Evolutionary conservation across 2,797 vertebrate species (phyloP).

Genomic region (Poliocrania exsul): DNA sequence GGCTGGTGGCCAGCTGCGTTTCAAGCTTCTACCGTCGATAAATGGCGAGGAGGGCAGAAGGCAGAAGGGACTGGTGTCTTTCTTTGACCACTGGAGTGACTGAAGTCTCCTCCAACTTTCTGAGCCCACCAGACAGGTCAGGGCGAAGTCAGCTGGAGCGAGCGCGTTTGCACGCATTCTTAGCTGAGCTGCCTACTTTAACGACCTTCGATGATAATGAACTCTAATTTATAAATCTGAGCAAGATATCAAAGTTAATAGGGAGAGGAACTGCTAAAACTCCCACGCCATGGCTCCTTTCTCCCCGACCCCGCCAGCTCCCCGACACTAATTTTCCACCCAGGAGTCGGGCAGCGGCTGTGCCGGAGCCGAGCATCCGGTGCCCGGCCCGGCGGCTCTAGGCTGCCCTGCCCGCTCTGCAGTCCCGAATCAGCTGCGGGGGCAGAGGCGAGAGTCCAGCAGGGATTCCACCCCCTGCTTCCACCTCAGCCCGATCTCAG

Average conservation of each 20-base stretch:
- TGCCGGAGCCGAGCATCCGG: background rate
- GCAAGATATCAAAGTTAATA: background rate
- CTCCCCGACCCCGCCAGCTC: background rate
- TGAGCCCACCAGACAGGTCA: background rate
- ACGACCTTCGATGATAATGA: slow-evolving; percentile 9
- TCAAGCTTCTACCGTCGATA: background rate
- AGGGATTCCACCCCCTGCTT: background rate
- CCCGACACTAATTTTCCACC: accelerated
- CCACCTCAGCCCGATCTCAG: background rate
- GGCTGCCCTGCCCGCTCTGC: background rate
- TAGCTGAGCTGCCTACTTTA: background rate
- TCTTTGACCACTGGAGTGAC: background rate
- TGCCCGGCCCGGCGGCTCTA: background rate
- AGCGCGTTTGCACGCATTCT: background rate
- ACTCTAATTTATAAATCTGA: slow-evolving; percentile 25
- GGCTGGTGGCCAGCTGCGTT: background rate
- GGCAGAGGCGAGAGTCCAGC: background rate
- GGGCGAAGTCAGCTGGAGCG: slow-evolving; percentile 6
- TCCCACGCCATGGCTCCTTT: accelerated
- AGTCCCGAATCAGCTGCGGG: background rate
- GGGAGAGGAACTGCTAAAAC: background rate
- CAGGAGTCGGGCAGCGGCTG: background rate
- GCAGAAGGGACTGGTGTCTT: background rate
- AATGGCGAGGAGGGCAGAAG: background rate
- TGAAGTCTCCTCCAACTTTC: background rate